These are phyloP conservation scores for Cervus canadensis DNA, from an alignment of 2,113 vertebrate genomes.

Conservation along the genomic window DNA sequence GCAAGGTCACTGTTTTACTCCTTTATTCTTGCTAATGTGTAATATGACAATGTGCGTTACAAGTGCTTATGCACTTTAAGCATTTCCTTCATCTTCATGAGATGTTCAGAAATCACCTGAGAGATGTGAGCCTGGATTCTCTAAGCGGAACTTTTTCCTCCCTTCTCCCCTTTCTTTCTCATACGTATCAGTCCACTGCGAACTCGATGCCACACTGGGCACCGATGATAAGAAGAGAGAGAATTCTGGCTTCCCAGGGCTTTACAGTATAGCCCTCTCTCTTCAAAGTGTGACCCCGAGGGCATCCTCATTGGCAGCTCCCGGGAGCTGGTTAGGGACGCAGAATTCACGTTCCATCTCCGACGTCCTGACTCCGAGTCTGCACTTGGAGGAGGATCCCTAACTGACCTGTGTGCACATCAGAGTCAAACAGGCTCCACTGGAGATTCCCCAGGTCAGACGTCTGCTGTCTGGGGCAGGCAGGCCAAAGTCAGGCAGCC, in stretches of 20 bases:
- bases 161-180: background rate
- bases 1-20: background rate
- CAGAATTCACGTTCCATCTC: background rate
- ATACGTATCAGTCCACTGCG: background rate
- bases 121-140: background rate
- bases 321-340: background rate
- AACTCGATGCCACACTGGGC: background rate
- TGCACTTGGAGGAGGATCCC: background rate
- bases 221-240: background rate
- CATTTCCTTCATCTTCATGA: background rate
- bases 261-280: background rate
- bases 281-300: background rate
- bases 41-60: background rate
- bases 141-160: background rate
- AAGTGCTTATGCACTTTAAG: background rate
- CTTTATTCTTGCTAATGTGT: background rate
- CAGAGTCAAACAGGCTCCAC: background rate
- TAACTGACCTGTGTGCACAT: background rate
- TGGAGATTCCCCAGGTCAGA: background rate
- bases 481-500: background rate
- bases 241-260: background rate
- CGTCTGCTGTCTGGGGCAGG: no score
- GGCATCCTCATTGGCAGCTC: background rate
- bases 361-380: background rate
- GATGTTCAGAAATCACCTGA: background rate